Evolutionary conservation across 1,140 invertebrate genomes (phyloP), one percentile per base, ranked within the genome.

Genomic region (Drosophila arawakana): DNA sequence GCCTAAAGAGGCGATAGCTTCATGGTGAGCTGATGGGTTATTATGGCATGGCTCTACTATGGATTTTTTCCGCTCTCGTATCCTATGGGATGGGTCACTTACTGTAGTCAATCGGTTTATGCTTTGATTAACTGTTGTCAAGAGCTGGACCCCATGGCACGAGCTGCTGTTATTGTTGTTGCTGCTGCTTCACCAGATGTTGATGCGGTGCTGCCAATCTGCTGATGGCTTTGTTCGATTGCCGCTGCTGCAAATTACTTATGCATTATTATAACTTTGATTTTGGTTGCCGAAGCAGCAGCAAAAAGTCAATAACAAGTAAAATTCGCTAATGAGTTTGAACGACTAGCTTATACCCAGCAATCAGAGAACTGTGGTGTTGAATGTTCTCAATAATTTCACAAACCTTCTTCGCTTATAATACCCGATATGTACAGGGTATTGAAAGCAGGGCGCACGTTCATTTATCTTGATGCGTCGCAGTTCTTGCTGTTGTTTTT

Each of bases 181-280:
- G 49, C 59, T 55, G 18, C 58, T 35, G 15, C 39, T 39, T 39
- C 13, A 43, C 15, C 62, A 30, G 25, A 30, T 30, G 25, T 30
- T 30, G 25, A 4, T 30, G 25, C 25, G 3, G 25, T 44, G 49
- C n/a, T 47, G 44, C 15, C 30, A 3, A n/a, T 18, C 41, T 35
- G 43, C 52, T 70, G 84, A 88, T 88, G 80, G 73, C 80, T 83
- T 79, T 66, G 52, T 70, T 70, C 63, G 83, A 86, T 86, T 77
- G 70, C 63, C 59, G 47, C 54, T 68, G 84, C 80, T 88, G 83
- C 77, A 83, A 88, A 88, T 88, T 88, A 88, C 83, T 88, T 89
- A 88, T 80, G 83, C 84, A 89, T 88, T 88, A 89, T 88, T 80
- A 88, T 89, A 73, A 76, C 80, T 89, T 88, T 88, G 83, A 86